Conservation (phyloP, 2,797 vertebrate genomes). For the Rhynchonycteris naso region DNA sequence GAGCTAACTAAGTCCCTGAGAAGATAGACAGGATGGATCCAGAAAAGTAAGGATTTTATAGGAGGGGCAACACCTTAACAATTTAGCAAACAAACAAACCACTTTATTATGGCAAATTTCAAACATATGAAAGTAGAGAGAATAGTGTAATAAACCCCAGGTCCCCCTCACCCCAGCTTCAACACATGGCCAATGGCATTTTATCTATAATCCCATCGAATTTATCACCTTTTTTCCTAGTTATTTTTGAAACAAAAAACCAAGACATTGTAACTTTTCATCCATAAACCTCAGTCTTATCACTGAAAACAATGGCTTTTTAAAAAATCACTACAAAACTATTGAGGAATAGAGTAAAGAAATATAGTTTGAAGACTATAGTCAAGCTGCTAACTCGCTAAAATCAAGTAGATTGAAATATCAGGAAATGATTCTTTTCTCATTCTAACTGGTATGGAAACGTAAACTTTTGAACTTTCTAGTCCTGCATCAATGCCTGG, state of each 20-base stretch:
- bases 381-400: not conserved
- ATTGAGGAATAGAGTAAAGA: not conserved
- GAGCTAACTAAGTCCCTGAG: not conserved
- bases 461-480: not conserved
- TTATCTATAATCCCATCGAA: not conserved
- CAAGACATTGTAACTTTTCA: not conserved
- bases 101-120: not conserved
- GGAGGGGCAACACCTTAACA: not conserved
- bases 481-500: not conserved
- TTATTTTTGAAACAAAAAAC: conserved; percentile 36
- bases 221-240: not conserved
- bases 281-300: not conserved
- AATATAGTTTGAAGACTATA: not conserved
- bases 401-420: not conserved
- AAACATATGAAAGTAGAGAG: not conserved
- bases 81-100: not conserved
- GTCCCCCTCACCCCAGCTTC: not conserved
- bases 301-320: not conserved
- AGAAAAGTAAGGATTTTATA: not conserved
- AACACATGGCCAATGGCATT: not conserved
- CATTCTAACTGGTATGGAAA: not conserved
- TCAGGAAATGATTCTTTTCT: not conserved
- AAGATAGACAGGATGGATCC: not conserved
- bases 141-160: not conserved
- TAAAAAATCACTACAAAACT: not conserved